Evolutionary conservation across 1,140 invertebrate species (phyloP).

Genomic region (Ericerus pela): DNA sequence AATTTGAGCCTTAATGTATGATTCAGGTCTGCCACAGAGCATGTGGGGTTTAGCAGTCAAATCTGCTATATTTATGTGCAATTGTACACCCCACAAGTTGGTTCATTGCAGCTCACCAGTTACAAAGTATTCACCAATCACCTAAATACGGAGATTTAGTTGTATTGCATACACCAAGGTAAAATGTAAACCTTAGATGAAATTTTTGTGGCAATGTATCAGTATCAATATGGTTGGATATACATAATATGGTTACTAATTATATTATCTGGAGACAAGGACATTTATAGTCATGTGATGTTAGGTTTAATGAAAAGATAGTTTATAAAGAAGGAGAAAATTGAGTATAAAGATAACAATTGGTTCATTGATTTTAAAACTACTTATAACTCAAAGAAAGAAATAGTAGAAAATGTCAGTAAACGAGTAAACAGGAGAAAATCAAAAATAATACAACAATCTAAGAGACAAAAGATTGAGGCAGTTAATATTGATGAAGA

Average conservation of each 20-base stretch:
- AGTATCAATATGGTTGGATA: not conserved
- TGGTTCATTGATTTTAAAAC: not conserved
- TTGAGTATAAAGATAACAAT: not conserved
- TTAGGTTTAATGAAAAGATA: not conserved
- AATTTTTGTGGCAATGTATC: not conserved
- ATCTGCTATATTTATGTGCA: not conserved
- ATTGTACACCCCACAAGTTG: not conserved
- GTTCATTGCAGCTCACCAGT: not conserved
- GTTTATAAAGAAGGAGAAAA: not conserved
- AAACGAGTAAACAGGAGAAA: no score
- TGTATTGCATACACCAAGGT: not conserved
- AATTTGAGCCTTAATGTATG: conserved; percentile 27
- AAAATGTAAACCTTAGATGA: not conserved
- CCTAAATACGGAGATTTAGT: not conserved
- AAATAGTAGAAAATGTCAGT: not conserved
- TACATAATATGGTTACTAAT: not conserved
- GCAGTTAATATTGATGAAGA: not conserved
- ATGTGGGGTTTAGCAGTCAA: conserved; percentile 32
- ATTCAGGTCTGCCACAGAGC: conserved; percentile 24
- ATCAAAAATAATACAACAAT: no score
- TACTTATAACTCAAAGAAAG: not conserved
- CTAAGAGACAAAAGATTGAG: no score
- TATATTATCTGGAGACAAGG: no score
- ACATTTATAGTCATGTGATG: no score
- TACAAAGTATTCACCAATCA: not conserved